Conservation (phyloP, 2,888 invertebrate genomes). For the Eupelmus urozonus region DNA sequence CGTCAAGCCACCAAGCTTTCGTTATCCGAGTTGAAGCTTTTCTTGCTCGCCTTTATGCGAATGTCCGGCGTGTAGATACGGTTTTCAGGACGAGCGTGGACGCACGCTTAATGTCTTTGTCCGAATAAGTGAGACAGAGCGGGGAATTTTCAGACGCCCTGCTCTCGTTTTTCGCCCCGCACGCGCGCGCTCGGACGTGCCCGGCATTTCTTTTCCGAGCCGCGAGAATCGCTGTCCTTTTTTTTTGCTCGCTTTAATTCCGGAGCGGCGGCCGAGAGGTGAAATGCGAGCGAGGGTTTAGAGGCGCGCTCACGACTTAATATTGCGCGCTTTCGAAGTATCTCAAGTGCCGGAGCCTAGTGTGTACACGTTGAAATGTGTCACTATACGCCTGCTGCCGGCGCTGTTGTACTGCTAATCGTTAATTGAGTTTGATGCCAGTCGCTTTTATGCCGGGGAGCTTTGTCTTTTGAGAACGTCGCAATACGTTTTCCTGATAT, state of each 20-base stretch:
- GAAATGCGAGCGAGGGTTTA: neutral
- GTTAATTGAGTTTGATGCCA: conserved; percentile 14
- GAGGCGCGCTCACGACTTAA: neutral
- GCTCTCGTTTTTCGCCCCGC: neutral
- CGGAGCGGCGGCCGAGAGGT: neutral
- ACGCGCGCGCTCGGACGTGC: neutral
- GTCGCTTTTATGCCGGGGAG: neutral
- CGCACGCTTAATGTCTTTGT: neutral
- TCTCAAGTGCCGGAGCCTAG: conserved; percentile 23
- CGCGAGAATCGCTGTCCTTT: neutral
- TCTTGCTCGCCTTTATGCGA: neutral
- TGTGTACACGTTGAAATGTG: conserved; percentile 11
- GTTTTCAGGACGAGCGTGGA: too few relatives aligned
- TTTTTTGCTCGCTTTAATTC: neutral
- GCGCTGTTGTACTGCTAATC: neutral
- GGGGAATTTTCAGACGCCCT: too few relatives aligned
- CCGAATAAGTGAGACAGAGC: neutral
- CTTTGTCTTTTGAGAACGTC: too few relatives aligned
- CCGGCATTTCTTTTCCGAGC: neutral
- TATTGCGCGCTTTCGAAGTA: conserved; percentile 26
- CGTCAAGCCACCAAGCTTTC: neutral
- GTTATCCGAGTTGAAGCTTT: neutral
- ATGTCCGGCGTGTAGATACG: neutral
- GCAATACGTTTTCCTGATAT: too few relatives aligned
- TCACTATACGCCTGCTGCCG: neutral